These are phyloP conservation scores for Aphelocoma coerulescens DNA, from an alignment of 2,113 vertebrate species.

Conservation along the genomic window DNA sequence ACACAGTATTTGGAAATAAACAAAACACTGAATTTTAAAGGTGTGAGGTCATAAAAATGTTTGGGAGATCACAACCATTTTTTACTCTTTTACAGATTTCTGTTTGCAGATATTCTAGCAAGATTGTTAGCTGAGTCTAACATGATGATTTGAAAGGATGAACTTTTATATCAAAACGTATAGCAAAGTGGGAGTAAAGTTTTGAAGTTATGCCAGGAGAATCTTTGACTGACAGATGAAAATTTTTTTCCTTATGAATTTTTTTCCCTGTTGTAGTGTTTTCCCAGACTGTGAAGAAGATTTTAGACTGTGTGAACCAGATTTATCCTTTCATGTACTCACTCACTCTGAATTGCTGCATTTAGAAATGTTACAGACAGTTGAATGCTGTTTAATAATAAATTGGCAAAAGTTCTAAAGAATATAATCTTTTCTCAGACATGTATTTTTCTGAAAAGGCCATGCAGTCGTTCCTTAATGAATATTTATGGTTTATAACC, in stretches of 20 bases:
- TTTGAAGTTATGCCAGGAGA: slow-evolving; percentile 43
- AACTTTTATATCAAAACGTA: slow-evolving; percentile 41
- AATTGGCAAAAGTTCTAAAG: not conserved
- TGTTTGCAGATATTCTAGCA: slow-evolving; percentile 28
- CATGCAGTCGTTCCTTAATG: not conserved
- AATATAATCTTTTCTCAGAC: not conserved
- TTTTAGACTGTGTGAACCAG: slow-evolving; percentile 29
- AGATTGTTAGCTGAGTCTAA: slow-evolving; percentile 40
- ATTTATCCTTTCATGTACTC: slow-evolving; percentile 39
- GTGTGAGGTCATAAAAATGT: not conserved
- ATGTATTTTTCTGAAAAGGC: not conserved
- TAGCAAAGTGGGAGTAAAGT: slow-evolving; percentile 45
- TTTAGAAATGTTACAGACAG: slow-evolving; percentile 23
- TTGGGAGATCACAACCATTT: not conserved
- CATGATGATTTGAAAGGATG: slow-evolving; percentile 43
- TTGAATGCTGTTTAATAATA: slow-evolving; percentile 28
- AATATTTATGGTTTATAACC: not conserved
- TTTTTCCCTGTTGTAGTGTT: slow-evolving; percentile 22
- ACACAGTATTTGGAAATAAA: not conserved
- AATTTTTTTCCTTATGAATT: not conserved
- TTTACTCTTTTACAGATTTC: not conserved
- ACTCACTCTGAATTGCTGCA: not conserved
- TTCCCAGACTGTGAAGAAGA: slow-evolving; percentile 35
- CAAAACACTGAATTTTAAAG: slow-evolving; percentile 1
- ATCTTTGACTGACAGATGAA: slow-evolving; percentile 41